A percentile compares a stretch with the other conserved stretches of the same genome.
Evolutionary conservation across 2,888 invertebrate species (phyloP).

Genomic region (Stenotaenia linearis): DNA sequence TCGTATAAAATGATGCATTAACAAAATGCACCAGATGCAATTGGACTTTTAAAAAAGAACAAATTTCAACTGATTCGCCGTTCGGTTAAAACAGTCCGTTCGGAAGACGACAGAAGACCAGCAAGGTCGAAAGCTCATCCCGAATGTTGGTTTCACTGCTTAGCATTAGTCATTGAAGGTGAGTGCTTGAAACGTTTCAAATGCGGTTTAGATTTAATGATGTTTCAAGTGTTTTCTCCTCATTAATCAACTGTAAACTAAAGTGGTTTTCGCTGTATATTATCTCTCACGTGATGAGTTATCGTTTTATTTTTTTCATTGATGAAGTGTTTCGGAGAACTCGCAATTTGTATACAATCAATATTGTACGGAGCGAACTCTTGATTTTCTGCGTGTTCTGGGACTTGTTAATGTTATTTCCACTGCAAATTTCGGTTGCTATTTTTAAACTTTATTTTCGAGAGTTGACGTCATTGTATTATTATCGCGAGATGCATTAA

Average conservation of each 20-base stretch:
- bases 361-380: background rate
- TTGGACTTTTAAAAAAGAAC: background rate
- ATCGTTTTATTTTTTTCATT: background rate
- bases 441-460: background rate
- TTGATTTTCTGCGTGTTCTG: background rate
- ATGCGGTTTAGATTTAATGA: background rate
- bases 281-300: background rate
- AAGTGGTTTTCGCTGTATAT: background rate
- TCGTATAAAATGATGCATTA: constrained; percentile 19
- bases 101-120: background rate
- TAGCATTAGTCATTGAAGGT: constrained; percentile 10
- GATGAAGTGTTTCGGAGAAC: too few relatives aligned
- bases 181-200: background rate
- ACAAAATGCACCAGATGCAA: constrained; percentile 9
- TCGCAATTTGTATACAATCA: background rate
- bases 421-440: background rate
- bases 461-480: background rate
- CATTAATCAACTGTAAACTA: background rate
- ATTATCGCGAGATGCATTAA: background rate
- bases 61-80: background rate
- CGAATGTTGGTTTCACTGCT: constrained; percentile 23
- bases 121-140: background rate
- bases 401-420: background rate
- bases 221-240: background rate
- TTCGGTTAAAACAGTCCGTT: background rate